A percentile compares a stretch with the other conserved stretches of the same genome.
phyloP scores from a whole-genome alignment of 2,888 invertebrate genomes.

The Schizotus pectinicornis region DNA sequence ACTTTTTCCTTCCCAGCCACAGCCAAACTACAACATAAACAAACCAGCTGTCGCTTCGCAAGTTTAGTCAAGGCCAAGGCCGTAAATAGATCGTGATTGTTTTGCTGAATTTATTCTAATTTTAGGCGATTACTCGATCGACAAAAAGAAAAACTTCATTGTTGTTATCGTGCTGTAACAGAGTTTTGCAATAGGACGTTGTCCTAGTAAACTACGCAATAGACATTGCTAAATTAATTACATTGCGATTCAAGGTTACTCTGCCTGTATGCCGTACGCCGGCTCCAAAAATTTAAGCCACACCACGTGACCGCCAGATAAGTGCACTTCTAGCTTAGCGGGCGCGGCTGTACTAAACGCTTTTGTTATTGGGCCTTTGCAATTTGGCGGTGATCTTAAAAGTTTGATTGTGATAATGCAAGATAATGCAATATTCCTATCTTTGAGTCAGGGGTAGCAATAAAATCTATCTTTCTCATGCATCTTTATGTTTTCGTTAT shows the following conservation, averaged over 20 bases:
- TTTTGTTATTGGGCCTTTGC: too few species aligned
- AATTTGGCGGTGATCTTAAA: too few species aligned
- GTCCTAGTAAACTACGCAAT: conserved; percentile 29
- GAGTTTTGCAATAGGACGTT: conserved; percentile 28
- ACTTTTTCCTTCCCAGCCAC: conserved; percentile 19
- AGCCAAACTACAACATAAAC: conserved; percentile 21
- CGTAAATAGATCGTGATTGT: conserved; percentile 30
- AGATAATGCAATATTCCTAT: too few species aligned
- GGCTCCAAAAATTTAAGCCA: too few species aligned
- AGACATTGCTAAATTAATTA: conserved; percentile 14
- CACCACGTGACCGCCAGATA: too few species aligned
- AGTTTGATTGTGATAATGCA: too few species aligned
- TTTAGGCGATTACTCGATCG: conserved; percentile 25
- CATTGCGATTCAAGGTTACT: conserved; percentile 18
- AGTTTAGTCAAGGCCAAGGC: conserved; percentile 49
- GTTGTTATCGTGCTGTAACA: conserved; percentile 1
- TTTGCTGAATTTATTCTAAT: conserved; percentile 28
- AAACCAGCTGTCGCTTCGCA: conserved; percentile 43
- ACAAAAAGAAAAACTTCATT: conserved; percentile 12
- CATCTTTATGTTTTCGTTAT: too few species aligned
- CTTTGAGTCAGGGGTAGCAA: too few species aligned
- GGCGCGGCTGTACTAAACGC: too few species aligned
- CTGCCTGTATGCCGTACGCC: too few species aligned
- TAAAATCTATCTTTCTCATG: too few species aligned
- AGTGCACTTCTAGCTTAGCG: too few species aligned